Conservation (phyloP, 2,797 vertebrate genomes). For the Gymnothorax javanicus region DNA sequence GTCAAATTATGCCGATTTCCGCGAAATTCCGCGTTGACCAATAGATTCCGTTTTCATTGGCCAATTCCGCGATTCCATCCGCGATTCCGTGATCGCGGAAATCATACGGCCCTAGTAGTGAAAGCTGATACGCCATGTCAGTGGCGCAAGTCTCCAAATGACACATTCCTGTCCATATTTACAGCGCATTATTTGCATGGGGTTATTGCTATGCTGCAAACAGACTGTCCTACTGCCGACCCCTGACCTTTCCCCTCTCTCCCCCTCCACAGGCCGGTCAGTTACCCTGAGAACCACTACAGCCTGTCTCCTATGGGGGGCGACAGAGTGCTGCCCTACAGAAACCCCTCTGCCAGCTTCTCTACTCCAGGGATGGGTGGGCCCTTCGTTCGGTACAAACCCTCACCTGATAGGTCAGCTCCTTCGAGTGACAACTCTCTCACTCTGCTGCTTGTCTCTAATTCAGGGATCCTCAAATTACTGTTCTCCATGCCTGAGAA, state of each 20-base stretch:
- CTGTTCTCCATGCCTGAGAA: too few relatives aligned
- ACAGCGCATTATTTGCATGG: too few relatives aligned
- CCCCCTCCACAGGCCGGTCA: constrained; percentile 78
- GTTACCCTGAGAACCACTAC: constrained; percentile 90
- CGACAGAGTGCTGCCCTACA: constrained; percentile 79
- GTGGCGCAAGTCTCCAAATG: too few relatives aligned
- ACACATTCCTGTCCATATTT: too few relatives aligned
- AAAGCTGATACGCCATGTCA: too few relatives aligned
- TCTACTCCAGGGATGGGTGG: constrained; percentile 74
- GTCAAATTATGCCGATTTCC: too few relatives aligned
- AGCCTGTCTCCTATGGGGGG: constrained; percentile 74
- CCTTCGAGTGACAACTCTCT: background rate
- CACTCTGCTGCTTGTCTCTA: background rate
- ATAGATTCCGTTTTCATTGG: too few relatives aligned
- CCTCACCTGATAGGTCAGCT: constrained; percentile 80
- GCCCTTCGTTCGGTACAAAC: constrained; percentile 82
- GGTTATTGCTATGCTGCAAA: background rate
- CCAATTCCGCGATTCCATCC: too few relatives aligned
- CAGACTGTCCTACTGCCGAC: background rate
- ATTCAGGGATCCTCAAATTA: too few relatives aligned
- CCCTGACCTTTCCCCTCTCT: background rate
- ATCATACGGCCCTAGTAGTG: too few relatives aligned
- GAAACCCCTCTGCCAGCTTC: constrained; percentile 89
- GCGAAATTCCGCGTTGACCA: too few relatives aligned
- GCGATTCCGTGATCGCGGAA: too few relatives aligned